Evolutionary conservation across 2,113 vertebrate genomes (phyloP).

Genomic region (Neoarius graeffei): DNA sequence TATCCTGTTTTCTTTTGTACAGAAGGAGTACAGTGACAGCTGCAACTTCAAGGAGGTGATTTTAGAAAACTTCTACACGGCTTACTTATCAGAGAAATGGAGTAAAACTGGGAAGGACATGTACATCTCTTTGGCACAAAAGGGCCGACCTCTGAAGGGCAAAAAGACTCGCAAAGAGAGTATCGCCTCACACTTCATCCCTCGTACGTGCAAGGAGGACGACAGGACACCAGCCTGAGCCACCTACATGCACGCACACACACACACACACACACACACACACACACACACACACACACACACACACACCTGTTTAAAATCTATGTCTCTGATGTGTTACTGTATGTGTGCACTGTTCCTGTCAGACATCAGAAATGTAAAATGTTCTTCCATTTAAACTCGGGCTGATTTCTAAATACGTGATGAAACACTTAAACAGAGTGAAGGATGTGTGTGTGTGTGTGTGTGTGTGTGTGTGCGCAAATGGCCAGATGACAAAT

Average conservation of each 20-base stretch:
- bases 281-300: background rate
- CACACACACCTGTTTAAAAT: background rate
- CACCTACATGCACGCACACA: background rate
- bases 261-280: constrained; percentile 7
- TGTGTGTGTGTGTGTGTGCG: background rate
- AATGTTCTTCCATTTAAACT: constrained; percentile 7
- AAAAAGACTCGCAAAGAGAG: constrained; percentile 93
- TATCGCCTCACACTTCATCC: constrained; percentile 92
- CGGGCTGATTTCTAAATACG: background rate
- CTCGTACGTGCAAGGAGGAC: constrained; percentile 77
- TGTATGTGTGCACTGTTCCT: background rate
- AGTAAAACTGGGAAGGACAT: constrained; percentile 89
- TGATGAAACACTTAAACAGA: background rate
- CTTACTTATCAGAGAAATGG: constrained; percentile 92
- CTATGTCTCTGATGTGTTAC: background rate
- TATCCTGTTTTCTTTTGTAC: constrained; percentile 60
- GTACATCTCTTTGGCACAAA: constrained; percentile 93
- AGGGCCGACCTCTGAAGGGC: constrained; percentile 85
- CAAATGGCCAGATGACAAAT: background rate
- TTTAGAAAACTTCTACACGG: constrained; percentile 96
- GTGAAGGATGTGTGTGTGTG: background rate
- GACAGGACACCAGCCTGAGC: constrained; percentile 67
- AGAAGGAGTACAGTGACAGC: constrained; percentile 94
- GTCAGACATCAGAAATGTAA: background rate
- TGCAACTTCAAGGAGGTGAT: constrained; percentile 98